Conservation (phyloP, 2,113 vertebrate genomes). For the Crotophaga sulcirostris region DNA sequence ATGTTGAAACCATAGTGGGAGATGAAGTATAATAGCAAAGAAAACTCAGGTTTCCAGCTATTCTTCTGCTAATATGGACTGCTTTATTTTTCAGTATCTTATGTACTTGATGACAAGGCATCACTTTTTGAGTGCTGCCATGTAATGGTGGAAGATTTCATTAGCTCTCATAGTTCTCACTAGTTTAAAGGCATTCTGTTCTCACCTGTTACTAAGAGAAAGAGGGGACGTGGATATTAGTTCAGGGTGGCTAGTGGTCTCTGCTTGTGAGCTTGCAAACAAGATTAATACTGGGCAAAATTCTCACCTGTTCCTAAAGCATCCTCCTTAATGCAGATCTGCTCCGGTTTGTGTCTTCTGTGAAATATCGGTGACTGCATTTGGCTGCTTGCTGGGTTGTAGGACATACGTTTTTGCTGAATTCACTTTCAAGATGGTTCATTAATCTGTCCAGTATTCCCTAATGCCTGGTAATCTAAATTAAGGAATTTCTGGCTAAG, state of each 20-base stretch:
- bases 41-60: background rate
- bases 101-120: background rate
- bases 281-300: background rate
- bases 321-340: background rate
- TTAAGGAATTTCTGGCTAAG: background rate
- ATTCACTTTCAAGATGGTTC: background rate
- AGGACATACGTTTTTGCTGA: background rate
- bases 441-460: background rate
- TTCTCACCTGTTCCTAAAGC: accelerated
- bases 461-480: background rate
- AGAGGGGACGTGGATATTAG: background rate
- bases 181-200: background rate
- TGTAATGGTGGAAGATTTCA: background rate
- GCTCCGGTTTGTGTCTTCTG: background rate
- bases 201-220: background rate
- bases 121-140: background rate
- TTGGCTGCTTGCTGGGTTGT: background rate
- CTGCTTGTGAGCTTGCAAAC: background rate
- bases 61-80: background rate
- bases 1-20: background rate
- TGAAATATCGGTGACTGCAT: background rate
- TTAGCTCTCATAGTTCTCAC: background rate
- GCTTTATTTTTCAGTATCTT: background rate
- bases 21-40: background rate
- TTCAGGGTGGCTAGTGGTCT: background rate